Conservation (phyloP, 2,797 vertebrate species). For the Chrysocyon brachyurus region DNA sequence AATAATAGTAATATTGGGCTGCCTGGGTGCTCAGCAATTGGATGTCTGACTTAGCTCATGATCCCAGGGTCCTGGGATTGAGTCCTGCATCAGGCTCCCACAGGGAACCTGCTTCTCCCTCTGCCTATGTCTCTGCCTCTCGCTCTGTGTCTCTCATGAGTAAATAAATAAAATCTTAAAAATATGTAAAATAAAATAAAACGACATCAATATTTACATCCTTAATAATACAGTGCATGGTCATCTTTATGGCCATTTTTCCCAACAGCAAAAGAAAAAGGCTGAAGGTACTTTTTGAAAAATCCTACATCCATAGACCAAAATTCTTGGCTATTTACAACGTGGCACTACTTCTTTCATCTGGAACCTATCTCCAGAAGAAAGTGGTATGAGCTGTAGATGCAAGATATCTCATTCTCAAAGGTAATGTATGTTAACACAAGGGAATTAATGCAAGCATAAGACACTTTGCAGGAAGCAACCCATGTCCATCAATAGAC, state of each 20-base stretch:
- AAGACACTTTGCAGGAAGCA: not conserved
- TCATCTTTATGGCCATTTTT: slow-evolving; percentile 2
- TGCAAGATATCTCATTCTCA: not conserved
- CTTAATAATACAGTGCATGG: not conserved
- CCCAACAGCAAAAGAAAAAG: not conserved
- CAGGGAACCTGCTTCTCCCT: no score
- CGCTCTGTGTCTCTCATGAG: no score
- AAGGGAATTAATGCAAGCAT: not conserved
- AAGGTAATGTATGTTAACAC: not conserved
- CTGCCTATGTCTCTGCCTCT: no score
- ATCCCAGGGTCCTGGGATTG: no score
- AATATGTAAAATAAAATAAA: no score
- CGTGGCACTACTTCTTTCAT: not conserved
- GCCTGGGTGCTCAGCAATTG: no score
- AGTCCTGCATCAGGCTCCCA: no score
- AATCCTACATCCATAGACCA: not conserved
- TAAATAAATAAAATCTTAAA: no score
- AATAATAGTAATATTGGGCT: not conserved
- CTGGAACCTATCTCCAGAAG: not conserved
- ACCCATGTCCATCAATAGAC: not conserved
- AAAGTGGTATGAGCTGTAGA: not conserved
- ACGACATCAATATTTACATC: not conserved
- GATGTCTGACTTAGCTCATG: no score
- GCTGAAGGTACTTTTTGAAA: not conserved
- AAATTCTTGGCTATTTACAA: not conserved